Evolutionary conservation across 1,140 invertebrate species (phyloP).

Genomic region (Diprion similis): DNA sequence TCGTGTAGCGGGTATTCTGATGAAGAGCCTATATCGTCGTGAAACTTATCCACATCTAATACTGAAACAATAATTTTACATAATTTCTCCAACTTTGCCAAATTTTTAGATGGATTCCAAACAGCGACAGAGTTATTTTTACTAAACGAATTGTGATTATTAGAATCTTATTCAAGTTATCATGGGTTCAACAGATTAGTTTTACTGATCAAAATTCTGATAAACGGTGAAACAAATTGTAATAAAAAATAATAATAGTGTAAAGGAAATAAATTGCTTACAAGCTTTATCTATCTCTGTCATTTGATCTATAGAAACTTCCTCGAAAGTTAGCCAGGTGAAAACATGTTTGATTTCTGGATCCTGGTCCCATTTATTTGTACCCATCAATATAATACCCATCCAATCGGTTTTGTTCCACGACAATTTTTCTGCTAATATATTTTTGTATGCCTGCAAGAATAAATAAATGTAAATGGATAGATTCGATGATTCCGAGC

Average conservation of each 20-base stretch:
- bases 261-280: constrained; percentile 13
- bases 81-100: background rate
- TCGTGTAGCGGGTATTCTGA: constrained; percentile 32
- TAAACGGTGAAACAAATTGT: background rate
- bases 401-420: constrained; percentile 40
- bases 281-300: constrained; percentile 27
- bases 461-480: background rate
- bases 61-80: background rate
- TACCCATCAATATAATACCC: constrained; percentile 40
- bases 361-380: constrained; percentile 23
- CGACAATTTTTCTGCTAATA: constrained; percentile 33
- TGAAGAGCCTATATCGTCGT: constrained; percentile 15
- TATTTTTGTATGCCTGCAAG: constrained; percentile 16
- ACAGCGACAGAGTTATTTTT: too few species aligned
- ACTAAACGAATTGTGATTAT: too few species aligned
- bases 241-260: constrained; percentile 8
- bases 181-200: background rate
- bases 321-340: constrained; percentile 28
- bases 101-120: background rate
- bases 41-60: background rate
- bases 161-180: too few species aligned
- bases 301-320: constrained; percentile 23
- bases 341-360: constrained; percentile 29
- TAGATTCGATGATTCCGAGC: too few species aligned
- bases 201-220: background rate